phyloP scores from a whole-genome alignment of 2,797 vertebrate genomes.

The Psittacula derbiana region DNA sequence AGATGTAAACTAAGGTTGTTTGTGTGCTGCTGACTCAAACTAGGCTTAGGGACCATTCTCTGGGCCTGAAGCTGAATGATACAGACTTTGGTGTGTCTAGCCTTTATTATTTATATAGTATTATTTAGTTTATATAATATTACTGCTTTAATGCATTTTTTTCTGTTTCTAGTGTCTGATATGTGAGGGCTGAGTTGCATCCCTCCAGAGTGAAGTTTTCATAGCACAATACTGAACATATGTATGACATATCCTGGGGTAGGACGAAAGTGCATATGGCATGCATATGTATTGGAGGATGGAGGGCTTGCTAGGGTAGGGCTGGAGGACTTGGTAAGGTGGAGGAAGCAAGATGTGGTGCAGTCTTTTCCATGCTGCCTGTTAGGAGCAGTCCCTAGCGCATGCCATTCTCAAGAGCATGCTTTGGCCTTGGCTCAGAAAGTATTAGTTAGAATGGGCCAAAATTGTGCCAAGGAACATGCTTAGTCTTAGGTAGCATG shows the following conservation, averaged over 20 bases:
- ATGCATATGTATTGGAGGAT: background rate
- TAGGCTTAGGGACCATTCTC: background rate
- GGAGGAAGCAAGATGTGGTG: background rate
- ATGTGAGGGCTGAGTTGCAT: background rate
- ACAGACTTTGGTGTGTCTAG: background rate
- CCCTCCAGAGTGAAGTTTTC: background rate
- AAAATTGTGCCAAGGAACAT: background rate
- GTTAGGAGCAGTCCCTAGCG: background rate
- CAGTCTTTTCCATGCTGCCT: background rate
- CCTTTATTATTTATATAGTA: background rate
- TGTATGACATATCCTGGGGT: background rate
- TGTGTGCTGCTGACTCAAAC: background rate
- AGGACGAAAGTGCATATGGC: background rate
- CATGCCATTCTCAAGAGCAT: background rate
- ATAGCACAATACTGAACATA: background rate
- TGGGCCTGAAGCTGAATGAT: background rate
- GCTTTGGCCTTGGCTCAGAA: background rate
- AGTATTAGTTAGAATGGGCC: background rate
- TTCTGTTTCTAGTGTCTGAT: background rate
- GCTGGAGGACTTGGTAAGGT: background rate
- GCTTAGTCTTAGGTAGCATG: background rate
- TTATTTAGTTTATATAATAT: background rate
- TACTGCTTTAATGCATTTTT: background rate
- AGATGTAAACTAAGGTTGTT: background rate
- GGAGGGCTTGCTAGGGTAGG: background rate